Evolutionary conservation across 2,888 invertebrate genomes (phyloP).

Genomic region (Erebia ligea): DNA sequence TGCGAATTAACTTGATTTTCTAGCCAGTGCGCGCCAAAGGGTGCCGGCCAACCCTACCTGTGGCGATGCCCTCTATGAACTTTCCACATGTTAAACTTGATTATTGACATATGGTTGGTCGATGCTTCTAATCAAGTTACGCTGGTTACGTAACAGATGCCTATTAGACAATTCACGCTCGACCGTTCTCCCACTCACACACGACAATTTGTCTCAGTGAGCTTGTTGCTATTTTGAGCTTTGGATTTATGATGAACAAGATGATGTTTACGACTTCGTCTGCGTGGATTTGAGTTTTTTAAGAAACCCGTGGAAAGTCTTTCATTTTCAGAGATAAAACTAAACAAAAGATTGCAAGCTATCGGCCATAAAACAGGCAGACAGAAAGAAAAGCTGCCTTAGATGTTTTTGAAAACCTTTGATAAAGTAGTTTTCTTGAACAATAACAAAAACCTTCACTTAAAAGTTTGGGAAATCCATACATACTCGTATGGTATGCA

Average conservation of each 20-base stretch:
- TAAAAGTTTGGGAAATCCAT: too few species aligned
- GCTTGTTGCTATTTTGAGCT: neutral
- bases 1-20: constrained; percentile 66
- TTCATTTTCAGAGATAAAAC: too few species aligned
- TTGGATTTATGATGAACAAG: neutral
- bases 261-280: too few species aligned
- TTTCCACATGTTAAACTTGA: constrained; percentile 78
- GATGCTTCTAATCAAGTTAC: constrained; percentile 44
- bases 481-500: too few species aligned
- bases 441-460: too few species aligned
- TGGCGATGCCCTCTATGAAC: constrained; percentile 73
- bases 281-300: too few species aligned
- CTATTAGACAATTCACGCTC: constrained; percentile 7
- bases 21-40: constrained; percentile 65
- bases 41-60: constrained; percentile 43
- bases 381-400: too few species aligned
- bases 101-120: constrained; percentile 68
- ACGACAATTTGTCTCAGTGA: neutral
- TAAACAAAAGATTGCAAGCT: too few species aligned
- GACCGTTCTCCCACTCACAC: neutral
- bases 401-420: too few species aligned
- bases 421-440: too few species aligned
- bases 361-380: too few species aligned
- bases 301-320: too few species aligned
- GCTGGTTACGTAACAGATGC: constrained; percentile 58